Percentiles rank a stretch among this genome's conserved stretches.
These are phyloP conservation scores for Gastrophryne carolinensis DNA, from an alignment of 2,797 vertebrate genomes.

Conservation along the genomic window DNA sequence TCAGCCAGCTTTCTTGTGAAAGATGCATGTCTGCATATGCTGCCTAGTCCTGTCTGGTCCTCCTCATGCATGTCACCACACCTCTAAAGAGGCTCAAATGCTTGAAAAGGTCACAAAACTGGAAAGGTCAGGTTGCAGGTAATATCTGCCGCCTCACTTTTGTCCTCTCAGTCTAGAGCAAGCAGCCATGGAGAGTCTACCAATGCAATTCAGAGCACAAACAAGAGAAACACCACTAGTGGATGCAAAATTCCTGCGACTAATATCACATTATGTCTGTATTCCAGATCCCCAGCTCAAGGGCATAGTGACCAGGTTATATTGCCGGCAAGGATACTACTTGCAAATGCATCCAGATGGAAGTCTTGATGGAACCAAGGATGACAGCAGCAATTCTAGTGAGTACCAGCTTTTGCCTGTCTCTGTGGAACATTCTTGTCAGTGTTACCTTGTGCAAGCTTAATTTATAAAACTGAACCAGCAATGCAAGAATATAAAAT, in stretches of 20 bases:
- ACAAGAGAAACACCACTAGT: slow-evolving; percentile 23
- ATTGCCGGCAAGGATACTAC: slow-evolving; percentile 99
- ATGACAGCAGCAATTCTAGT: slow-evolving; percentile 99
- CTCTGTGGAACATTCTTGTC: too few species aligned
- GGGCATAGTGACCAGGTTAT: slow-evolving; percentile 99
- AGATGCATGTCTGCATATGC: not conserved
- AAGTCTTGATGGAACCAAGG: slow-evolving; percentile 99
- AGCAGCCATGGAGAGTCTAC: not conserved
- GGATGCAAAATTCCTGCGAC: slow-evolving; percentile 57
- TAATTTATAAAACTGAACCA: too few species aligned
- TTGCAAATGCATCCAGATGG: slow-evolving; percentile 99
- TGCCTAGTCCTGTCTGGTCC: not conserved
- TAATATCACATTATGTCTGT: slow-evolving; percentile 71
- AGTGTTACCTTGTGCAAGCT: too few species aligned
- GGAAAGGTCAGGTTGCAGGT: not conserved
- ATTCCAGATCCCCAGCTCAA: slow-evolving; percentile 99
- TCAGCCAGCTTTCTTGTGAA: not conserved
- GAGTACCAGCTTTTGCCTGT: slow-evolving; percentile 69
- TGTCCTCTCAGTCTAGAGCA: not conserved
- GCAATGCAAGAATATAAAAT: too few species aligned
- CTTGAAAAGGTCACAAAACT: slow-evolving; percentile 24
- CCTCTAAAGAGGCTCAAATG: slow-evolving; percentile 10
- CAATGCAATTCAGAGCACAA: not conserved
- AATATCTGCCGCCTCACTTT: not conserved
- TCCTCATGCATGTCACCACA: not conserved